These are phyloP conservation scores for Hyles vespertilio DNA, from an alignment of 1,140 invertebrate species.

Conservation along the genomic window DNA sequence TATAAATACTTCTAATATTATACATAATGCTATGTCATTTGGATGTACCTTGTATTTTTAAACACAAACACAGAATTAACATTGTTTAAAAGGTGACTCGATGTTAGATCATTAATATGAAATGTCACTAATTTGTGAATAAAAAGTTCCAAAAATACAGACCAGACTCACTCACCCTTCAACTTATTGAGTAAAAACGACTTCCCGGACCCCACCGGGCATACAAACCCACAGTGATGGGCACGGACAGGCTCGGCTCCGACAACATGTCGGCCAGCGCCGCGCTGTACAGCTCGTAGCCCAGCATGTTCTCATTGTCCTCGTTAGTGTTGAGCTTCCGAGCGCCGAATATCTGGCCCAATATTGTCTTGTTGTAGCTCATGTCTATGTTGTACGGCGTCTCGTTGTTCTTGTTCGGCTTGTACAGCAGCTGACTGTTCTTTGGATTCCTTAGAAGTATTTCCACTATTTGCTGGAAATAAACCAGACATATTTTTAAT, in stretches of 20 bases:
- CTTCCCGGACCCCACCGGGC: constrained; percentile 98
- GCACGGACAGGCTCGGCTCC: constrained; percentile 95
- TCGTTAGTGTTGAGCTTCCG: constrained; percentile 94
- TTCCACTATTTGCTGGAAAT: constrained; percentile 89
- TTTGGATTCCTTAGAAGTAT: constrained; percentile 96
- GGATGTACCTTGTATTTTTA: too few relatives aligned
- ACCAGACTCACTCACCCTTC: constrained; percentile 86
- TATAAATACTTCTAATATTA: too few relatives aligned
- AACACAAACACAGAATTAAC: too few relatives aligned
- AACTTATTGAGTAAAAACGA: constrained; percentile 96
- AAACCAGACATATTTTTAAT: too few relatives aligned
- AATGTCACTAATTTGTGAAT: too few relatives aligned
- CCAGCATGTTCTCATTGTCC: constrained; percentile 97
- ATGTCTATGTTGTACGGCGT: constrained; percentile 99
- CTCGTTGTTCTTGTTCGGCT: constrained; percentile 95
- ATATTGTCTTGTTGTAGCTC: constrained; percentile 94
- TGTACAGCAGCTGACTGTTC: constrained; percentile 95
- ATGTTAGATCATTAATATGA: too few relatives aligned
- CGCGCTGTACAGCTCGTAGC: constrained; percentile 98
- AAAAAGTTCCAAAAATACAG: not conserved
- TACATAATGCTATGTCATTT: too few relatives aligned
- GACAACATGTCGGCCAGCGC: constrained; percentile 97
- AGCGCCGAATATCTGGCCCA: constrained; percentile 96
- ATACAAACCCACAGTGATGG: constrained; percentile 97
- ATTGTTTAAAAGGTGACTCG: too few relatives aligned